A percentile compares a stretch with the other conserved stretches of the same genome.
phyloP scores from a whole-genome alignment of 2,888 invertebrate genomes.

The Tricholauxania praeusta region DNA sequence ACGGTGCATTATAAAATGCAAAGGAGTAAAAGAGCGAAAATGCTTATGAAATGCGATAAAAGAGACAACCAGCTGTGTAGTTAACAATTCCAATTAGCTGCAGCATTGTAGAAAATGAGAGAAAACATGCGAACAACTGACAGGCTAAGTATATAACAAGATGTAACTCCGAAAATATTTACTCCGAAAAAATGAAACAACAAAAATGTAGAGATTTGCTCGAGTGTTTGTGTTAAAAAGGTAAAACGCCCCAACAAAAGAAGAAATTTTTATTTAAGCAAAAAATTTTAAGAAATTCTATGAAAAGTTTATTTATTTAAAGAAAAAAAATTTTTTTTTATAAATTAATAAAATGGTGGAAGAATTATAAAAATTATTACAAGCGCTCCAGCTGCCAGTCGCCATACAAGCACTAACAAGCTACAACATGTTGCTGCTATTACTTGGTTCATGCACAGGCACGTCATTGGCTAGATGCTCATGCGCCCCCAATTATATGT shows the following conservation, averaged over 20 bases:
- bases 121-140: conserved; percentile 15
- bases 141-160: conserved; percentile 9
- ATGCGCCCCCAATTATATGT: conserved; percentile 26
- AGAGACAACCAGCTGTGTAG: neutral
- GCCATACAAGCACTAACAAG: conserved; percentile 4
- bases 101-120: conserved; percentile 7
- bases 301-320: too few relatives aligned
- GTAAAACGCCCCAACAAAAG: too few relatives aligned
- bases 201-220: neutral
- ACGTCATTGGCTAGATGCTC: conserved; percentile 33
- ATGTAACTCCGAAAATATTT: conserved; percentile 31
- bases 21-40: conserved; percentile 1
- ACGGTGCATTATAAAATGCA: conserved; percentile 4
- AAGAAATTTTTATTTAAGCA: neutral
- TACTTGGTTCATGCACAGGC: conserved; percentile 15
- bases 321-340: too few relatives aligned
- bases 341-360: too few relatives aligned
- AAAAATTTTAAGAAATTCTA: neutral
- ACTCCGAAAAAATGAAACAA: conserved; percentile 45
- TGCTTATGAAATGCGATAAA: neutral
- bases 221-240: too few relatives aligned
- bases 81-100: conserved; percentile 38
- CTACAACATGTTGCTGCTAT: conserved; percentile 16
- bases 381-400: neutral
- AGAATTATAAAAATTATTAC: too few relatives aligned